Conservation (phyloP, 2,113 vertebrate species). For the Gobius niger region DNA sequence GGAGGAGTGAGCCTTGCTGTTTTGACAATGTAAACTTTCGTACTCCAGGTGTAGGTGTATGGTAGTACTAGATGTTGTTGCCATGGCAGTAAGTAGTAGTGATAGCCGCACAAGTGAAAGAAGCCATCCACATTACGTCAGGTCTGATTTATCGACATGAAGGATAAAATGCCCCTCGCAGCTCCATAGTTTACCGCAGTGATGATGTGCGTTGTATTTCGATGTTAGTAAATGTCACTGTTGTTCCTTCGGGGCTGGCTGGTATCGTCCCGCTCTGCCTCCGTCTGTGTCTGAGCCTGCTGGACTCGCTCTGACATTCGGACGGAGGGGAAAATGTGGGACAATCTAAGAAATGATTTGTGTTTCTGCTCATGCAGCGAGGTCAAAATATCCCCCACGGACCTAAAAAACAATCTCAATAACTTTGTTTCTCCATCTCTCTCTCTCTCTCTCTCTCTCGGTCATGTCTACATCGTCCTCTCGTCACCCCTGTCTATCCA, state of each 20-base stretch:
- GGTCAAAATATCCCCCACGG: constrained; percentile 54
- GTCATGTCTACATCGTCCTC: not conserved
- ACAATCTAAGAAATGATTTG: constrained; percentile 69
- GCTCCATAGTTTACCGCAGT: constrained; percentile 22
- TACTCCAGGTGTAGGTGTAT: no score
- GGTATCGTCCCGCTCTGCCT: constrained; percentile 30
- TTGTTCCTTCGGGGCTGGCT: constrained; percentile 24
- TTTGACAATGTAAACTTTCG: no score
- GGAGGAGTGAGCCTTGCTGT: no score
- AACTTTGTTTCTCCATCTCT: constrained; percentile 51
- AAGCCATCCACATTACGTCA: not conserved
- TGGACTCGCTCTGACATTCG: constrained; percentile 54
- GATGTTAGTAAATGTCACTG: constrained; percentile 46
- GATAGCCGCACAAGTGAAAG: not conserved
- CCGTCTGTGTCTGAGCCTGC: constrained; percentile 49
- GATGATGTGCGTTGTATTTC: constrained; percentile 46
- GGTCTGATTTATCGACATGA: constrained; percentile 17
- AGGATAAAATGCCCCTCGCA: constrained; percentile 9
- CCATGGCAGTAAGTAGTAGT: not conserved
- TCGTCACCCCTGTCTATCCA: constrained; percentile 25
- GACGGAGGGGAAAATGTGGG: constrained; percentile 61
- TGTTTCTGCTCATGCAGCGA: constrained; percentile 66
- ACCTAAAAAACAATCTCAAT: constrained; percentile 57
- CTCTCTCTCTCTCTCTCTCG: constrained; percentile 19
- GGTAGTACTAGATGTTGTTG: not conserved